Percentiles rank a stretch among this genome's conserved stretches.
Conservation (phyloP, 2,888 invertebrate genomes). For the Archaeoteleia sp. region DNA sequence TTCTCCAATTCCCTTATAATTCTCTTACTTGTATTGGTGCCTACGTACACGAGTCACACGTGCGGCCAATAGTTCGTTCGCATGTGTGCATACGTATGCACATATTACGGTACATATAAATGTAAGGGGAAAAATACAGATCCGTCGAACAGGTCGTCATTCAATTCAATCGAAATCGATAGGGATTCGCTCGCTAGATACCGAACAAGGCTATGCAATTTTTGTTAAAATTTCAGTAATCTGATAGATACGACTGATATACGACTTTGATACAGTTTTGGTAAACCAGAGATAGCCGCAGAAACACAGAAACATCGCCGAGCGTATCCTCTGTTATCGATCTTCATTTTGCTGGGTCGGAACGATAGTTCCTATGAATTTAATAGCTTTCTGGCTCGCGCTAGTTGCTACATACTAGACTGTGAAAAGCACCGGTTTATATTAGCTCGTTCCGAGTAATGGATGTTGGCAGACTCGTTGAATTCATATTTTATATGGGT, state of each 20-base stretch:
- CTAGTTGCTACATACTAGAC: constrained; percentile 35
- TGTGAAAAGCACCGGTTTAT: constrained; percentile 48
- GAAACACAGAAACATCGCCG: neutral
- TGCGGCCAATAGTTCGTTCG: constrained; percentile 21
- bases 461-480: constrained; percentile 24
- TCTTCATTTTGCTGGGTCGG: constrained; percentile 26
- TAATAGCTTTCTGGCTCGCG: constrained; percentile 43
- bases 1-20: constrained; percentile 54
- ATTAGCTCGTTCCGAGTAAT: constrained; percentile 42
- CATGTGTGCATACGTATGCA: neutral
- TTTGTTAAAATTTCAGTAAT: constrained; percentile 41
- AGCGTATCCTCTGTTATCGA: constrained; percentile 33
- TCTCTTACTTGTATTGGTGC: constrained; percentile 42
- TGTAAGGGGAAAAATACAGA: constrained; percentile 28
- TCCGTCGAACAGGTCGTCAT: constrained; percentile 35
- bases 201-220: constrained; percentile 40
- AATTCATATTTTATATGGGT: constrained; percentile 11
- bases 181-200: constrained; percentile 22
- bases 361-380: constrained; percentile 43
- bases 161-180: constrained; percentile 49
- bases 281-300: constrained; percentile 41
- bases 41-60: constrained; percentile 42
- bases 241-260: constrained; percentile 36
- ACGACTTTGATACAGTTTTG: constrained; percentile 45
- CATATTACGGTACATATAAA: constrained; percentile 6